Base-by-base conservation (phyloP, 2,797 vertebrate species). In the Trichosurus vulpecula region DNA sequence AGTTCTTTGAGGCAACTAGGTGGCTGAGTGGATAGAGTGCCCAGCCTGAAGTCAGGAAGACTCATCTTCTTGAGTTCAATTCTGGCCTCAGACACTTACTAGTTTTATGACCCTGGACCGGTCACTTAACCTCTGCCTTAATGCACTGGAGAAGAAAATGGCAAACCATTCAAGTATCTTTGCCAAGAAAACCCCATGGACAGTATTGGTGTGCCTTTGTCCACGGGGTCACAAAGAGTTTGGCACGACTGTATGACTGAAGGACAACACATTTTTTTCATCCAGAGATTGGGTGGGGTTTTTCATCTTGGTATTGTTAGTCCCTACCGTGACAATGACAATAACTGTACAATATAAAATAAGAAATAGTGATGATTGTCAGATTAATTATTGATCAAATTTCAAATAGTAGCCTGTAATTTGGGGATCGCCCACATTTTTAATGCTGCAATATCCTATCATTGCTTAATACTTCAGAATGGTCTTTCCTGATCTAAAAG, bases 401-500 rank as follows among this genome's bases (percentile, higher is more conserved):
- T 74, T 81, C 41, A 81, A 81, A 81, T 74, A 47, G 22, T 27
- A 47, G 9, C 27, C 41, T 47, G 19, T 41, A 87, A 27, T 87
- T 87, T 25, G 12, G 13, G 2, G 25, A 27, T 87, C 87, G 51
- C 74, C 9, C 41, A 51, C 41, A 47, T 87, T 27, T 51, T 27
- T 51, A 41, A 87, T 87, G 9, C 74, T 87, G 3, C 25, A 47
- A 47, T 51, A 11, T 51, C 22, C 8, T 51, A 51, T 27, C 74
- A 51, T 8, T 41, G 5, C 13, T 74, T 74, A 12, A 12, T 47
- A 35, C 5, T 96, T 54, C 12, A 52, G 57, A 47, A 93, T 53
- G 30, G 74, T 94, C 90, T 95, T 93, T 9, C 54, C 13, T 54
- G 90, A 90, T 81, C 61, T 91, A 74, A 96, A 96, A 95, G 90